Evolutionary conservation across 2,797 vertebrate genomes (phyloP), one percentile per base, ranked within the genome.

Genomic region (Coregonus sp.): DNA sequence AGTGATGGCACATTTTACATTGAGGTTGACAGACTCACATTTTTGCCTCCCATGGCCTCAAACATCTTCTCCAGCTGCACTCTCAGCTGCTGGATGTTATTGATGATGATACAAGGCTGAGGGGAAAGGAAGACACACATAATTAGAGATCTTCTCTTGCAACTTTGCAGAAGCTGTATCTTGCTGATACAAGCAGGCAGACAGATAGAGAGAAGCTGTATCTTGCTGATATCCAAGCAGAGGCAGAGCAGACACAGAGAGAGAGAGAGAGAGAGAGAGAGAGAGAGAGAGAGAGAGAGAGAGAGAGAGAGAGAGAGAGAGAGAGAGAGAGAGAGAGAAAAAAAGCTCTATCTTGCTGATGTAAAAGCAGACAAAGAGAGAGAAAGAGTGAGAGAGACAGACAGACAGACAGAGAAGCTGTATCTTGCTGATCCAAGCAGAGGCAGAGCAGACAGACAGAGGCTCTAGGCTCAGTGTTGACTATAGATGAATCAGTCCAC

Each of bases 31-130:
- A n/a, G 12, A 94, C 96, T 78, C 80, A 98, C 97, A 37, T 96
- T 94, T 93, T 97, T 98, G 33, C 97, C 97, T 83, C 97, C 97
- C 97, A 99, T 99, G 82, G 97, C 97, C 88, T 99, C 97, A 67
- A 99, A 99, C 97, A 99, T 99, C 93, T 98, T 99, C 93, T 99
- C 97, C 5, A 99, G 88, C 89, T 99, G 97, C 61, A 99, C 97
- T 0, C 97, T 93, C 29, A 99, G 95, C 89, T 99, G 97, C 90
- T 99, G 97, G 74, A 98, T 99, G 90, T 99, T 99, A 90, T 99
- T 99, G 95, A 99, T 99, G 89, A 99, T 96, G 92, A 99, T 98
- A 86, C 97, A 99, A 78, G 96, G 96, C 96, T 97, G 82, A 75
- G 18, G 61, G 74, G 52, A 75, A 18, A 74, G 69, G 4, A 75